Base-by-base conservation (phyloP, 2,797 vertebrate species). In the Eleutherodactylus coqui region DNA sequence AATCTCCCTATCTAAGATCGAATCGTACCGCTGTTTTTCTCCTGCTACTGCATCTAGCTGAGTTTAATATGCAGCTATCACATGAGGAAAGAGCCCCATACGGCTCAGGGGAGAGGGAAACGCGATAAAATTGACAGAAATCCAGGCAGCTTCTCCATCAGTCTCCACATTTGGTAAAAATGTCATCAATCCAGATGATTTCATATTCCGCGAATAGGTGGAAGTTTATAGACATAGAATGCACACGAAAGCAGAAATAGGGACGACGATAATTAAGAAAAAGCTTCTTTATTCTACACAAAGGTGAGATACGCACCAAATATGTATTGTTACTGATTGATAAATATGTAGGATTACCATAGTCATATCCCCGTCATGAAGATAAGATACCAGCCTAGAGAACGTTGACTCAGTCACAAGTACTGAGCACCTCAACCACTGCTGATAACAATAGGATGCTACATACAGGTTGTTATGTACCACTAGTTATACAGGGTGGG, bases 61-160 rank as follows among this genome's bases (percentile, higher is more conserved):
- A 84, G 77, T 80, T 76, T 84, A 87, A 84, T 84, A 84, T 76
- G 70, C 60, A 81, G 36, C 82, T 53, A 72, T 81, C 64, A 51
- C 58, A 81, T 58, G 64, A 81, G 73, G 82, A 80, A 84, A 62
- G 55, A 81, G 47, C 86, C 70, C 67, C 58, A 29, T 47, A 29
- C 45, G 41, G 58, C 86, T 84, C 82, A 75, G 32, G 69, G 86
- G 86, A 87, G 60, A 87, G 0, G 29, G 80, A 72, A 80, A 87
- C 67, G 45, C 51, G 77, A 87, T 87, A 87, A 87, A 84, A 84
- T 73, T 87, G 69, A 84, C 76, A 80, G 55, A 64, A 73, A 78
- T 49, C 27, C 27, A 78, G 38, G 64, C 73, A 60, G 47, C 29
- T 67, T 60, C 58, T 81, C 86, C 76, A 87, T 87, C 82, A 87